These are phyloP conservation scores for Pituophis catenifer DNA, from an alignment of 2,113 vertebrate species.

Conservation along the genomic window DNA sequence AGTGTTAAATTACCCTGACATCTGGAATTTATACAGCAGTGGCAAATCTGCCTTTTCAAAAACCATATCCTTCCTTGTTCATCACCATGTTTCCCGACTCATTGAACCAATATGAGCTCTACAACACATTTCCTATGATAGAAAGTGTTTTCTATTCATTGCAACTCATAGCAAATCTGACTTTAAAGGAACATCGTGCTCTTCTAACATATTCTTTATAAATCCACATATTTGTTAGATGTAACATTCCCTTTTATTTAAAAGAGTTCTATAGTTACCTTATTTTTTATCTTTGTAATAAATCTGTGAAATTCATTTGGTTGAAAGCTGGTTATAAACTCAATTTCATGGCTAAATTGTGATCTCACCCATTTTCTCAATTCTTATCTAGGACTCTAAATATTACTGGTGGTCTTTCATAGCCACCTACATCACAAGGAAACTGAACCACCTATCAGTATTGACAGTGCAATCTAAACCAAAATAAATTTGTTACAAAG, in stretches of 20 bases:
- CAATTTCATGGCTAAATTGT: neutral
- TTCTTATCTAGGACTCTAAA: neutral
- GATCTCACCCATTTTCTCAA: neutral
- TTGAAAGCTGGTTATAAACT: neutral
- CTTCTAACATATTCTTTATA: neutral
- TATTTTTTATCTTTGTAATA: neutral
- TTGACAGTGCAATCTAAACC: neutral
- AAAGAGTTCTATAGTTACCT: neutral
- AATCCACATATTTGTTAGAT: neutral
- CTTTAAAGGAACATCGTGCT: neutral
- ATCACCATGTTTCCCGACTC: neutral
- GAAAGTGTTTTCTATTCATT: neutral
- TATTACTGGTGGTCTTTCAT: neutral
- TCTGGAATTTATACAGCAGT: neutral
- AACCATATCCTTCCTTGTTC: neutral
- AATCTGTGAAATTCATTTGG: neutral
- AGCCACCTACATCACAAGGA: neutral
- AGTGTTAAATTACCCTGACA: neutral
- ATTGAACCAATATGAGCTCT: neutral
- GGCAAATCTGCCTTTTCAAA: neutral
- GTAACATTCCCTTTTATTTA: neutral
- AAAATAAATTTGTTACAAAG: neutral
- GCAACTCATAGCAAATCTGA: neutral
- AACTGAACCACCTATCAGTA: neutral
- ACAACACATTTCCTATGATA: neutral